phyloP scores from a whole-genome alignment of 2,888 invertebrate genomes.

The Amphiduros pacificus region DNA sequence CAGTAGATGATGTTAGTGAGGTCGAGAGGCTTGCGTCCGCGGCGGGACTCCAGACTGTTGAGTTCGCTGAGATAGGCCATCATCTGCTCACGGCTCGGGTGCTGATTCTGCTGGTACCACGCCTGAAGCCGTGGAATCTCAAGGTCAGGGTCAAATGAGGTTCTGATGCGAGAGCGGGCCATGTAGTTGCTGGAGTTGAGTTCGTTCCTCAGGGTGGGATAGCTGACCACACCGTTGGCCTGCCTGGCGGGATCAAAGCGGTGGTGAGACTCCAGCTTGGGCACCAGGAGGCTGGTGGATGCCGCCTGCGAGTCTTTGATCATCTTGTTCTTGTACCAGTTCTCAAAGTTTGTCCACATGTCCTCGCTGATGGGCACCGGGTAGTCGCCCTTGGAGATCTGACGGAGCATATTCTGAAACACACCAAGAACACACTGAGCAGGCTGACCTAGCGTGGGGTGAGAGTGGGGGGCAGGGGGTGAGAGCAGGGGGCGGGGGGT shows the following conservation, averaged over 20 bases:
- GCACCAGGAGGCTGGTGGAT: slow-evolving; percentile 29
- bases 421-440: not conserved
- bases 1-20: slow-evolving; percentile 86
- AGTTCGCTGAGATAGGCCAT: slow-evolving; percentile 92
- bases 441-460: too few relatives aligned
- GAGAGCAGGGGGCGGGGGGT: too few relatives aligned
- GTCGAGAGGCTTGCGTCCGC: slow-evolving; percentile 88
- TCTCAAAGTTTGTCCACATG: slow-evolving; percentile 83
- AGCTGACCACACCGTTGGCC: not conserved
- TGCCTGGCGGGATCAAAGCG: not conserved
- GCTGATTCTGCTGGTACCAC: slow-evolving; percentile 97
- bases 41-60: slow-evolving; percentile 82
- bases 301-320: not conserved
- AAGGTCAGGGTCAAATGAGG: slow-evolving; percentile 94
- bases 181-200: not conserved
- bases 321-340: slow-evolving; percentile 72
- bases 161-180: slow-evolving; percentile 70
- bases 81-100: slow-evolving; percentile 94
- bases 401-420: slow-evolving; percentile 66
- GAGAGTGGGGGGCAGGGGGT: too few relatives aligned
- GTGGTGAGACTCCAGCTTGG: slow-evolving; percentile 17
- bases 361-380: slow-evolving; percentile 73
- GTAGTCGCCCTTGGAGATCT: slow-evolving; percentile 78
- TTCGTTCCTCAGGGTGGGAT: slow-evolving; percentile 4
- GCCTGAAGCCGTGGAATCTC: slow-evolving; percentile 93